These are phyloP conservation scores for Coranthus polyacanthus DNA, from an alignment of 2,797 vertebrate genomes.

Conservation along the genomic window DNA sequence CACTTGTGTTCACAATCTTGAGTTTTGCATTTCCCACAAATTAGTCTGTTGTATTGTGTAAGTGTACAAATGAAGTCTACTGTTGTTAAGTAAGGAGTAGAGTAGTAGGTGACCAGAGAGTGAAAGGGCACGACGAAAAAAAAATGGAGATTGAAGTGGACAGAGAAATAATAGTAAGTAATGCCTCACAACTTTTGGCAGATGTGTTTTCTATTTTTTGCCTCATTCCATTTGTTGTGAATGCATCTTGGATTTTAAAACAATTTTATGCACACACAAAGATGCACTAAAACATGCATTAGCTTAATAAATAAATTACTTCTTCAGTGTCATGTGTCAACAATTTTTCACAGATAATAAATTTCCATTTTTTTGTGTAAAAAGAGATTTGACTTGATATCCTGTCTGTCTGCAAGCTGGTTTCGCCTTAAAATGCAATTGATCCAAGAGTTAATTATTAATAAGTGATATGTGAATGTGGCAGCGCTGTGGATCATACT, in stretches of 20 bases:
- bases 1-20: conserved; percentile 30
- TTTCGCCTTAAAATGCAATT: conserved; percentile 23
- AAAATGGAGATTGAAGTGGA: background rate
- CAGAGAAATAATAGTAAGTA: background rate
- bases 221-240: background rate
- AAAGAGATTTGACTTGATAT: conserved; percentile 39
- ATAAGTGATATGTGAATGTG: conserved; percentile 29
- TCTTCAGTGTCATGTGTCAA: background rate
- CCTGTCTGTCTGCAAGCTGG: conserved; percentile 5
- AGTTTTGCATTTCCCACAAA: conserved; percentile 52
- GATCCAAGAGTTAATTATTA: conserved; percentile 42
- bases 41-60: conserved; percentile 28
- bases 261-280: background rate
- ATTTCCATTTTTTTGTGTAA: background rate
- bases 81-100: conserved; percentile 20
- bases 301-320: conserved; percentile 21
- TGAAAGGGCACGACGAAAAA: background rate
- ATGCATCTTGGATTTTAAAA: conserved; percentile 17
- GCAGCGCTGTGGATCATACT: conserved; percentile 16
- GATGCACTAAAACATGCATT: conserved; percentile 13
- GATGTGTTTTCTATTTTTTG: background rate
- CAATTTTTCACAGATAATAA: background rate
- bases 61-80: conserved; percentile 52
- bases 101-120: no score
- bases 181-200: conserved; percentile 9